Percentiles rank a stretch among this genome's conserved stretches.
Evolutionary conservation across 1,140 invertebrate genomes (phyloP).

Genomic region (Bombus soroeensis): DNA sequence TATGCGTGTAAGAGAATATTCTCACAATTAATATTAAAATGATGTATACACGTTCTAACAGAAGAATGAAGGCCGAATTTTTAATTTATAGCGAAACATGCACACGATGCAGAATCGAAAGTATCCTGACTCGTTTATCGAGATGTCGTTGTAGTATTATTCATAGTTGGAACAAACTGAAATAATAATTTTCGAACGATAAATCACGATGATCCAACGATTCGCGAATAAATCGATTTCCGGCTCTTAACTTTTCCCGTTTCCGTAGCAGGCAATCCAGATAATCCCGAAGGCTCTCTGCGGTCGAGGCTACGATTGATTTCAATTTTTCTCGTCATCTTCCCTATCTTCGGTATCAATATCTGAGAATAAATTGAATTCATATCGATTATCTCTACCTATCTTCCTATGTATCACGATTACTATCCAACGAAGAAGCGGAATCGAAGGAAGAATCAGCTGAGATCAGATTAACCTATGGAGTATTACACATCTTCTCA

Average conservation of each 20-base stretch:
- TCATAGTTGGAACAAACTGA: too few species aligned
- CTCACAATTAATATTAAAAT: too few species aligned
- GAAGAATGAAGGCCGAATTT: too few species aligned
- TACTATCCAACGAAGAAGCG: neutral
- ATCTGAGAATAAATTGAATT: slow-evolving; percentile 24
- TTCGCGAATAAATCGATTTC: neutral
- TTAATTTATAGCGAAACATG: too few species aligned
- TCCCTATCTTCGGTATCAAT: neutral
- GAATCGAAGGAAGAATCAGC: neutral
- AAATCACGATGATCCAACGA: neutral
- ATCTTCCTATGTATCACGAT: neutral
- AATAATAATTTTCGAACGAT: neutral
- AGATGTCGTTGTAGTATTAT: too few species aligned
- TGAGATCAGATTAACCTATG: neutral
- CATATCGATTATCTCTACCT: neutral
- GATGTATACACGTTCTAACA: too few species aligned
- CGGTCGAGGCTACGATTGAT: neutral
- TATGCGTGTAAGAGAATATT: too few species aligned
- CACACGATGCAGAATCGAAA: too few species aligned
- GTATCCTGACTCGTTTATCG: too few species aligned
- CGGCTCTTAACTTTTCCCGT: neutral
- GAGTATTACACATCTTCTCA: neutral
- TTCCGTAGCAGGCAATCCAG: neutral
- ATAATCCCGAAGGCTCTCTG: neutral
- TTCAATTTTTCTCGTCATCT: neutral